Conservation (phyloP, 1,140 invertebrate species). For the Globodera rostochiensis region DNA sequence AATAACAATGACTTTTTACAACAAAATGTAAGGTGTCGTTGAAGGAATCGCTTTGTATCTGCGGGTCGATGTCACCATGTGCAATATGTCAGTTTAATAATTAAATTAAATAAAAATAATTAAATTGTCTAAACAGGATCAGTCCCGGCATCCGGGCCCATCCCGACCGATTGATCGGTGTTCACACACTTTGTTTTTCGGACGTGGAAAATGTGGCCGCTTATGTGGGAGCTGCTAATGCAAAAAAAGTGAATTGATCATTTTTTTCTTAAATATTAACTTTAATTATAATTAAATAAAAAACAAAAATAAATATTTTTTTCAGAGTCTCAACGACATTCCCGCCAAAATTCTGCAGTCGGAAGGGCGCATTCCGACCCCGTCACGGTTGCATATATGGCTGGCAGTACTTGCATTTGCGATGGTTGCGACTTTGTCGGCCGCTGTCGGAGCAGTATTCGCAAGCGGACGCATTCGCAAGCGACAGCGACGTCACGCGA, state of each 20-base stretch:
- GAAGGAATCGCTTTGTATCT: conserved; percentile 28
- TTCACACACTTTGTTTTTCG: conserved; percentile 23
- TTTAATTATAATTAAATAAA: too few species aligned
- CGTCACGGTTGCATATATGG: background rate
- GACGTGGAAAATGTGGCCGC: conserved; percentile 24
- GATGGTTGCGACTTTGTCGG: background rate
- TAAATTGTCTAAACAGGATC: background rate
- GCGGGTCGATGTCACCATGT: conserved; percentile 32
- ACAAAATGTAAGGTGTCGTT: background rate
- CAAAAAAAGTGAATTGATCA: conserved; percentile 10
- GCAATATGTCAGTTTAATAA: conserved; percentile 16
- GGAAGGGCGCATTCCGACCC: conserved; percentile 5
- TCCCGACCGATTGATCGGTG: conserved; percentile 4
- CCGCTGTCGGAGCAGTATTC: conserved; percentile 5
- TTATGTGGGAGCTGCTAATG: conserved; percentile 29
- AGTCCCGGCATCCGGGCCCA: background rate
- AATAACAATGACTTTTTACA: background rate
- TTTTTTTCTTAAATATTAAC: background rate
- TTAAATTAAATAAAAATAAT: background rate
- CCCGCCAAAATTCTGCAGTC: conserved; percentile 10
- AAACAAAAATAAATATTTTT: background rate
- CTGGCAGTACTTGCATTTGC: conserved; percentile 6
- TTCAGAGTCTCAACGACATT: conserved; percentile 20
- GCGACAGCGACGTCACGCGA: conserved; percentile 9
- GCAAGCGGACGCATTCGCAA: conserved; percentile 3